phyloP scores from a whole-genome alignment of 2,797 vertebrate species.

The Argentina silus region DNA sequence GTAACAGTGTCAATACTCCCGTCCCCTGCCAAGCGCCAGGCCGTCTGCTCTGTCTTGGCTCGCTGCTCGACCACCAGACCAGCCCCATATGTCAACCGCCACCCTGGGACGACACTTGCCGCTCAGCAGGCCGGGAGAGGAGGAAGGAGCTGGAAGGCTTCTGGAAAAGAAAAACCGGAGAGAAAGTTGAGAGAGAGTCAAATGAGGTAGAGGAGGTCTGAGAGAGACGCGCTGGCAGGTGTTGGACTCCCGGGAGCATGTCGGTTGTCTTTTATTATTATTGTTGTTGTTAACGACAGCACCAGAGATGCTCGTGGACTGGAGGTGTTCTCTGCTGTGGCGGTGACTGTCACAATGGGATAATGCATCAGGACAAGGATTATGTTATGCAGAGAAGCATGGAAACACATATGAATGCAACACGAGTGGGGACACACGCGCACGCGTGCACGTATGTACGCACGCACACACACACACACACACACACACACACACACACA shows the following conservation, averaged over 20 bases:
- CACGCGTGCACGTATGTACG: not conserved
- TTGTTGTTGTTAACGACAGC: not conserved
- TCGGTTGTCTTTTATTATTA: not conserved
- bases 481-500: not conserved
- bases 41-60: slow-evolving; percentile 45
- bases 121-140: not conserved
- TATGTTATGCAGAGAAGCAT: no score
- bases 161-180: not conserved
- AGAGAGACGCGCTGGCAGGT: not conserved
- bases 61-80: not conserved
- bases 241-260: not conserved
- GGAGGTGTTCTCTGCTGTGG: not conserved
- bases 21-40: slow-evolving; percentile 29
- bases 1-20: slow-evolving; percentile 38
- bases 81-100: slow-evolving; percentile 48
- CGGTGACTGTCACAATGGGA: not conserved
- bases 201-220: no score
- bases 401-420: not conserved
- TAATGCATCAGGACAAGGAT: not conserved
- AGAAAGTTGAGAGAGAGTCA: not conserved
- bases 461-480: not conserved
- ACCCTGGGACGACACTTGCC: slow-evolving; percentile 11
- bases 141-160: not conserved
- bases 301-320: no score
- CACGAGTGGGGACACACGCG: slow-evolving; percentile 1